Conservation (phyloP, 2,888 invertebrate genomes). For the Psococerastis gibbosa region DNA sequence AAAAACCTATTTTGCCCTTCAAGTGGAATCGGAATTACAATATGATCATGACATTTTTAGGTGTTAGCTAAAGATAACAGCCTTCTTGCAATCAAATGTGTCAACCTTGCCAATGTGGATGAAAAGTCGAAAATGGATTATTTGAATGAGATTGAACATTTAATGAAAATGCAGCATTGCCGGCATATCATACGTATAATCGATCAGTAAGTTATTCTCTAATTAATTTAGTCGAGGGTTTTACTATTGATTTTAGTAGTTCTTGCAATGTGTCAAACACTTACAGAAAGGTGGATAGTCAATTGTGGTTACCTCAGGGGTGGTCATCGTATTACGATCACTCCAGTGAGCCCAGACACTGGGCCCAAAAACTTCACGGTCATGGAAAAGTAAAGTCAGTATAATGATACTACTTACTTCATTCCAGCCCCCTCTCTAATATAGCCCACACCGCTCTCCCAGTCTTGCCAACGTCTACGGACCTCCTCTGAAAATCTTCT, state of each 20-base stretch:
- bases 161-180: slow-evolving; percentile 63
- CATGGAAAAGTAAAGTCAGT: too few relatives aligned
- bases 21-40: too few relatives aligned
- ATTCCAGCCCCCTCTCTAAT: too few relatives aligned
- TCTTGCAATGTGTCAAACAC: neutral
- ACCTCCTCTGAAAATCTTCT: neutral
- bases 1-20: too few relatives aligned
- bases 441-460: too few relatives aligned
- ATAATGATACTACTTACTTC: too few relatives aligned
- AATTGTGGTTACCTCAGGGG: too few relatives aligned
- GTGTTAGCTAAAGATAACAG: slow-evolving; percentile 39
- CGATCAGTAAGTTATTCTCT: slow-evolving; percentile 55
- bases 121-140: slow-evolving; percentile 54
- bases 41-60: slow-evolving; percentile 27
- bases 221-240: slow-evolving; percentile 6
- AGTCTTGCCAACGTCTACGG: too few relatives aligned
- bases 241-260: slow-evolving; percentile 9
- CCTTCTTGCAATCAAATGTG: slow-evolving; percentile 62
- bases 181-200: slow-evolving; percentile 65
- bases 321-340: too few relatives aligned
- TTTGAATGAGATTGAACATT: slow-evolving; percentile 70
- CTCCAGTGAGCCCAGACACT: too few relatives aligned
- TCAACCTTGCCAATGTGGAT: slow-evolving; percentile 53
- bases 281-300: too few relatives aligned
- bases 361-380: too few relatives aligned